A percentile compares a stretch with the other conserved stretches of the same genome.
phyloP scores from a whole-genome alignment of 1,140 invertebrate genomes.

The Harlomillsia oculata region DNA sequence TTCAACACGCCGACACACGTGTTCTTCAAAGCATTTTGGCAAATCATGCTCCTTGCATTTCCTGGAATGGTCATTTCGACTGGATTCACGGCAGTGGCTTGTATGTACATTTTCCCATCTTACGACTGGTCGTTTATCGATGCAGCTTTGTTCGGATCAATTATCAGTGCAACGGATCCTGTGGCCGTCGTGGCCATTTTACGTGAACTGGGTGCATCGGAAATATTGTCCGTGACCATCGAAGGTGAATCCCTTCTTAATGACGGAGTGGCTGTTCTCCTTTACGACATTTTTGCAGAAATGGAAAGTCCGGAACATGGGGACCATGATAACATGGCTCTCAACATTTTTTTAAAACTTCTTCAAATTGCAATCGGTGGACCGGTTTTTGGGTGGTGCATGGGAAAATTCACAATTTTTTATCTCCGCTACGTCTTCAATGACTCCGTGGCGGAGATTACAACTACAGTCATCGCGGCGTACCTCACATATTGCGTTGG shows the following conservation, averaged over 20 bases:
- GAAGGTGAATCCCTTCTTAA: conserved; percentile 46
- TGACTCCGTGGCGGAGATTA: conserved; percentile 39
- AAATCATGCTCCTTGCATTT: conserved; percentile 22
- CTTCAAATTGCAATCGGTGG: conserved; percentile 38
- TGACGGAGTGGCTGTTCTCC: conserved; percentile 45
- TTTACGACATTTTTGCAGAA: conserved; percentile 38
- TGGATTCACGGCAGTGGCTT: conserved; percentile 39
- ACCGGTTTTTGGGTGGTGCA: conserved; percentile 41
- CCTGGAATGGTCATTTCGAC: conserved; percentile 35
- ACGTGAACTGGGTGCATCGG: conserved; percentile 40
- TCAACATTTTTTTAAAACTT: conserved; percentile 15
- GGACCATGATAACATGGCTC: not conserved
- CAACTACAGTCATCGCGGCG: conserved; percentile 42
- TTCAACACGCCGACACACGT: conserved; percentile 44
- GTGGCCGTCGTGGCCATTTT: conserved; percentile 45
- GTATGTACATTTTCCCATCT: conserved; percentile 35
- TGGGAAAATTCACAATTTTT: conserved; percentile 41
- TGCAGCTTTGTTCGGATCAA: conserved; percentile 42
- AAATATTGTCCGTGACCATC: conserved; percentile 41
- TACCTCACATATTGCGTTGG: conserved; percentile 44
- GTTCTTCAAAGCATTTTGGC: conserved; percentile 40
- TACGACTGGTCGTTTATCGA: conserved; percentile 36
- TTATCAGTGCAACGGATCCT: conserved; percentile 45
- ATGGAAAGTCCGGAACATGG: conserved; percentile 14
- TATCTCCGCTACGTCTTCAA: conserved; percentile 26